Evolutionary conservation across 2,113 vertebrate species (phyloP).

Genomic region (Accipiter cooperii): DNA sequence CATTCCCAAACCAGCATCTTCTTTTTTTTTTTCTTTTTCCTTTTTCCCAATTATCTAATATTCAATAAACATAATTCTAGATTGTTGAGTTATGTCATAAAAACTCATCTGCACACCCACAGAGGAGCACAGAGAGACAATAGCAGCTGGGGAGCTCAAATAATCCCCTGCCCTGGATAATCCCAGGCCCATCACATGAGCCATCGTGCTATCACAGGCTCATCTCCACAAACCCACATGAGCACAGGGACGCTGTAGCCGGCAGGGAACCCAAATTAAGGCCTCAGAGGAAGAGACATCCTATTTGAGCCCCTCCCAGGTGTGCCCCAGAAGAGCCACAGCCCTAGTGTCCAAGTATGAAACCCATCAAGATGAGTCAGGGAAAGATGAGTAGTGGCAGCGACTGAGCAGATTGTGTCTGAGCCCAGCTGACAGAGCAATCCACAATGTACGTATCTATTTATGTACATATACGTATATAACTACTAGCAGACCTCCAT

Average conservation of each 20-base stretch:
- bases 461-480: neutral
- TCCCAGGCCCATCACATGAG: neutral
- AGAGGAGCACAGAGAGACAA: neutral
- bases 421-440: neutral
- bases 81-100: neutral
- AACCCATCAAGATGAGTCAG: neutral
- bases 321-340: neutral
- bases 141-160: neutral
- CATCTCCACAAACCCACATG: neutral
- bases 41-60: neutral
- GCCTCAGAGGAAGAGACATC: neutral
- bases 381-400: neutral
- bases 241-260: neutral
- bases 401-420: neutral
- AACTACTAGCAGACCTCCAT: neutral
- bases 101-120: neutral
- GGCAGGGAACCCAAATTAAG: neutral
- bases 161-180: neutral
- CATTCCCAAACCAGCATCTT: neutral
- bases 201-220: neutral
- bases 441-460: neutral
- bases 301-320: neutral
- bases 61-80: neutral
- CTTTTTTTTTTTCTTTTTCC: neutral
- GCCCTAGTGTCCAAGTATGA: neutral